Percentiles rank a stretch among this genome's conserved stretches.
phyloP scores from a whole-genome alignment of 2,888 invertebrate genomes.

The Zygothrica quintamaculata region DNA sequence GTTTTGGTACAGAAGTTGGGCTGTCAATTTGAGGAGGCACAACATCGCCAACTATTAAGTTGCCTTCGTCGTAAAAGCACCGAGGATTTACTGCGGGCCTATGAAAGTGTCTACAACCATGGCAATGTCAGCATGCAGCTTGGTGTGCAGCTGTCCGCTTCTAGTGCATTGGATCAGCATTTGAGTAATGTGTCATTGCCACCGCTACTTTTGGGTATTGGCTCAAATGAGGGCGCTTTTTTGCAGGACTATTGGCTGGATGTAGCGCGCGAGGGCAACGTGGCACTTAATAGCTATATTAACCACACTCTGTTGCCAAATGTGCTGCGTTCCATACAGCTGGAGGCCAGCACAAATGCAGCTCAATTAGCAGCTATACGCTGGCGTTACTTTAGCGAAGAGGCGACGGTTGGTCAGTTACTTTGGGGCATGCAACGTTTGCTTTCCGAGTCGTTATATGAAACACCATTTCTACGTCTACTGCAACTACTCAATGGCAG shows the following conservation, averaged over 20 bases:
- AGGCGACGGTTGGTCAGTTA: constrained; percentile 68
- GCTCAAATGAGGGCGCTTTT: constrained; percentile 88
- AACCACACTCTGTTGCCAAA: constrained; percentile 87
- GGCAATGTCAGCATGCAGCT: constrained; percentile 87
- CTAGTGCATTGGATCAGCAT: constrained; percentile 25
- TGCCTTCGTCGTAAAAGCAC: constrained; percentile 88
- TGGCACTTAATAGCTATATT: constrained; percentile 86
- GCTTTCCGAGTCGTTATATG: constrained; percentile 82
- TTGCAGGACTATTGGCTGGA: constrained; percentile 87
- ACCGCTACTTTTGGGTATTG: constrained; percentile 88
- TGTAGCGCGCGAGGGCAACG: constrained; percentile 86
- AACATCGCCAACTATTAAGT: constrained; percentile 85
- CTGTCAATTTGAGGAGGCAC: constrained; percentile 84
- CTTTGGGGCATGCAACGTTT: constrained; percentile 82
- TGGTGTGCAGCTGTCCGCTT: constrained; percentile 86
- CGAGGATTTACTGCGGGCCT: constrained; percentile 87
- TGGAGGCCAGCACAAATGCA: constrained; percentile 35
- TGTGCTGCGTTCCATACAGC: constrained; percentile 83
- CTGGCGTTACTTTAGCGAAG: constrained; percentile 83
- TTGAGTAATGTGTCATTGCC: constrained; percentile 81
- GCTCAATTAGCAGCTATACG: constrained; percentile 78
- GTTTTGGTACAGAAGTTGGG: constrained; percentile 85
- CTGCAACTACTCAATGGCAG: constrained; percentile 69
- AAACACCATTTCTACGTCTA: constrained; percentile 82
- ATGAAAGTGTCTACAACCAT: constrained; percentile 87